These are phyloP conservation scores for Eriosoma lanigerum DNA, from an alignment of 1,140 invertebrate genomes.

Conservation along the genomic window DNA sequence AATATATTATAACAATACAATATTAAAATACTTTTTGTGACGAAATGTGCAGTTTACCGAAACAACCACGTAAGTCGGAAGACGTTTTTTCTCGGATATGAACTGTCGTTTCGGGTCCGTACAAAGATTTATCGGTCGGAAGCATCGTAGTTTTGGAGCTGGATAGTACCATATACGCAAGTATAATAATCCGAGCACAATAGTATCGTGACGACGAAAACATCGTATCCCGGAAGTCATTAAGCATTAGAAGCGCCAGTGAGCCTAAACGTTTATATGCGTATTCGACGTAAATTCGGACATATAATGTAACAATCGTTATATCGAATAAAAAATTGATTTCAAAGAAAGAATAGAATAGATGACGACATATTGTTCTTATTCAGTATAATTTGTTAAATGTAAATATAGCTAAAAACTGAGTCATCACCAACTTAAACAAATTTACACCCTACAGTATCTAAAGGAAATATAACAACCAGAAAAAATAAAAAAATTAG, in stretches of 20 bases:
- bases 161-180: too few species aligned
- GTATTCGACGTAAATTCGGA: not conserved
- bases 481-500: too few species aligned
- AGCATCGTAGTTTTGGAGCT: not conserved
- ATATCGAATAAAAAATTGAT: not conserved
- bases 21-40: too few species aligned
- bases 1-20: too few species aligned
- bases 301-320: not conserved
- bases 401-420: too few species aligned
- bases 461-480: not conserved
- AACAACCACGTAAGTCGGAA: too few species aligned
- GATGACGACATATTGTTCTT: too few species aligned
- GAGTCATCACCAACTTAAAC: too few species aligned
- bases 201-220: not conserved
- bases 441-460: too few species aligned
- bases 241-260: not conserved
- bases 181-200: too few species aligned
- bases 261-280: constrained; percentile 20
- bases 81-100: too few species aligned
- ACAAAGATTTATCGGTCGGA: not conserved
- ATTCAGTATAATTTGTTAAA: too few species aligned
- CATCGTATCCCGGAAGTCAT: constrained; percentile 6
- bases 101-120: not conserved
- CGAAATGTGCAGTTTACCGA: not conserved
- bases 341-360: constrained; percentile 1